Evolutionary conservation across 1,140 invertebrate species (phyloP).

Genomic region (Coelopa frigida): DNA sequence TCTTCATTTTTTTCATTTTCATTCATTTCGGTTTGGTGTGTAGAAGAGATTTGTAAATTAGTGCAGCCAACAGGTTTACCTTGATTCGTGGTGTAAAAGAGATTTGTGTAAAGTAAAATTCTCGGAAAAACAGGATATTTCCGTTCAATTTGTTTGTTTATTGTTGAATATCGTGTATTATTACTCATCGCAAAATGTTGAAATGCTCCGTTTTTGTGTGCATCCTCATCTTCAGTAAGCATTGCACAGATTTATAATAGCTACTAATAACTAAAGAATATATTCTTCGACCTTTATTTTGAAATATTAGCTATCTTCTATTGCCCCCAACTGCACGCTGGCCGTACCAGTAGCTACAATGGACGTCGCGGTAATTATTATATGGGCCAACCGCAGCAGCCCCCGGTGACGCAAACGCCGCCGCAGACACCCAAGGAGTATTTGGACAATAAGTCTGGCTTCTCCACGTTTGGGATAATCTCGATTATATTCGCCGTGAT

Average conservation of each 20-base stretch:
- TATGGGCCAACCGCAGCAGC: conserved; percentile 16
- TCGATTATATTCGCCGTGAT: conserved; percentile 49
- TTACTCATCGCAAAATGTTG: conserved; percentile 3
- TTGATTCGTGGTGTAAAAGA: too few species aligned
- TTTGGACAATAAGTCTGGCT: conserved; percentile 38
- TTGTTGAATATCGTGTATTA: not conserved
- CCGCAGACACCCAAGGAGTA: conserved; percentile 42
- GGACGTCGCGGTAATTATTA: conserved; percentile 9
- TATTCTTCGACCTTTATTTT: too few species aligned
- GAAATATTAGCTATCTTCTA: conserved; percentile 6
- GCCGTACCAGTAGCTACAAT: conserved; percentile 1
- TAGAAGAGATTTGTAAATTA: too few species aligned
- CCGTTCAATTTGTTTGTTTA: not conserved
- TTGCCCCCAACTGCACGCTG: not conserved
- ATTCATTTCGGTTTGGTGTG: too few species aligned
- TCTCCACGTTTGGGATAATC: conserved; percentile 56
- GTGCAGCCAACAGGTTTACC: too few species aligned
- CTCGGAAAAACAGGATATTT: too few species aligned
- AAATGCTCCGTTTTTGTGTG: not conserved
- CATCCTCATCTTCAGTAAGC: conserved; percentile 4
- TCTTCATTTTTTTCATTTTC: too few species aligned
- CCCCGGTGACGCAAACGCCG: conserved; percentile 19
- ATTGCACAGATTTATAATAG: not conserved
- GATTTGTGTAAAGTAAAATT: too few species aligned
- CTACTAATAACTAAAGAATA: too few species aligned